A percentile compares a stretch with the other conserved stretches of the same genome.
Evolutionary conservation across 2,113 vertebrate genomes (phyloP).

Genomic region (Muscicapa adusta): DNA sequence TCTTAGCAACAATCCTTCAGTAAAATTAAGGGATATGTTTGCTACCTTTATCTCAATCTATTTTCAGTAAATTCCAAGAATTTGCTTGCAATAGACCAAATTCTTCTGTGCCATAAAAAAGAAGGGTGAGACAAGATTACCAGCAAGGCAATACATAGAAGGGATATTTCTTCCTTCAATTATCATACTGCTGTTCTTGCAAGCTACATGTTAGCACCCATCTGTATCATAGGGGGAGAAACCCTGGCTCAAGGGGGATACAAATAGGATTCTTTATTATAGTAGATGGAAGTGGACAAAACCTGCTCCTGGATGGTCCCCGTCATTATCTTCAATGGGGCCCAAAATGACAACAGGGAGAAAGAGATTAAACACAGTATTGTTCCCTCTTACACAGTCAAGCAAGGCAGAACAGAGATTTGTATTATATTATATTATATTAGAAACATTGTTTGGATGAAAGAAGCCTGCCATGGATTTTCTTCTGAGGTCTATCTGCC

Average conservation of each 20-base stretch:
- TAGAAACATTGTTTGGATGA: not conserved
- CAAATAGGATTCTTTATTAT: not conserved
- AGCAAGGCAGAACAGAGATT: not conserved
- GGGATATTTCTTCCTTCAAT: not conserved
- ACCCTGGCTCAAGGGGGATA: not conserved
- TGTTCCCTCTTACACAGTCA: not conserved
- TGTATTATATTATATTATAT: not conserved
- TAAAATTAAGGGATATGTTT: not conserved
- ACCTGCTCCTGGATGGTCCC: not conserved
- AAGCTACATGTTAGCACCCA: not conserved
- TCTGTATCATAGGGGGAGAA: not conserved
- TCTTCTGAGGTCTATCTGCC: not conserved
- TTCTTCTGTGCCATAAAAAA: not conserved
- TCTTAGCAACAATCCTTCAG: not conserved
- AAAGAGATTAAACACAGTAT: not conserved
- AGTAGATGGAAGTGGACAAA: not conserved
- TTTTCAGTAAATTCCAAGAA: not conserved
- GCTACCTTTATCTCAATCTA: not conserved
- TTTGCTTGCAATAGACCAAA: not conserved
- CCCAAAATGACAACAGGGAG: not conserved
- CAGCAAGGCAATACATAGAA: accelerated
- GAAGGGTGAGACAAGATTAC: not conserved
- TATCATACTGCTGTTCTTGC: not conserved
- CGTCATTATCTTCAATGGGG: not conserved
- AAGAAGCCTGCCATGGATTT: not conserved